Conservation (phyloP, 2,797 vertebrate genomes). For the Salarias fasciatus region DNA sequence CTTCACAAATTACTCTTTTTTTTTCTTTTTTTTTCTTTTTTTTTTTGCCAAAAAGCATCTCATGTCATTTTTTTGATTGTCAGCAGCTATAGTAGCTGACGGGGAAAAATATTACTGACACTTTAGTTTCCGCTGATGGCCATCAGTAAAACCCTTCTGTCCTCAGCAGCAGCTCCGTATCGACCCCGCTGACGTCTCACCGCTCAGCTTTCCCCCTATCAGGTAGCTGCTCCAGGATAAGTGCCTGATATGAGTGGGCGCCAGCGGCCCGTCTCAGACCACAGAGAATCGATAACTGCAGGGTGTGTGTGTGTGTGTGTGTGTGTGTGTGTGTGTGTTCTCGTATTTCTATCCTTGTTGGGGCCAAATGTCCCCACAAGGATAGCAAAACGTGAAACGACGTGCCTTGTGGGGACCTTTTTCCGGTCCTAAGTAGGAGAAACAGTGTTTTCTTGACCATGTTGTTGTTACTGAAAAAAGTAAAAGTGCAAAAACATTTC, state of each 20-base stretch:
- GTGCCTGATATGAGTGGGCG: constrained; percentile 55
- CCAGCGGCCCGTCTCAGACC: constrained; percentile 55
- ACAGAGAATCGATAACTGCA: constrained; percentile 63
- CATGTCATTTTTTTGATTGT: constrained; percentile 18
- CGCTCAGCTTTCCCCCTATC: constrained; percentile 34
- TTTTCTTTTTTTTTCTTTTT: constrained; percentile 10
- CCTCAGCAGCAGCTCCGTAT: constrained; percentile 43
- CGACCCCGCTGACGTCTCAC: constrained; percentile 37
- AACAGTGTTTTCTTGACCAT: too few relatives aligned
- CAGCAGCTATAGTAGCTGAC: constrained; percentile 37
- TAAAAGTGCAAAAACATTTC: too few relatives aligned
- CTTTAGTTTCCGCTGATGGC: constrained; percentile 33
- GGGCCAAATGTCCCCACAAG: too few relatives aligned
- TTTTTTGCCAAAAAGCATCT: constrained; percentile 8
- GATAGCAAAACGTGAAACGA: too few relatives aligned
- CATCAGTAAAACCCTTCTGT: constrained; percentile 34
- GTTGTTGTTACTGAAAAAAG: too few relatives aligned
- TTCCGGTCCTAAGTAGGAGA: too few relatives aligned
- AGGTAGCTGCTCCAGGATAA: constrained; percentile 60
- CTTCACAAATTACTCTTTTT: constrained; percentile 12
- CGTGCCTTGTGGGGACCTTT: too few relatives aligned
- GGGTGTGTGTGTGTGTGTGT: constrained; percentile 25
- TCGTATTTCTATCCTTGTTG: too few relatives aligned
- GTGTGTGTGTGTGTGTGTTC: constrained; percentile 24
- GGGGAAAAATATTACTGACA: constrained; percentile 28